Evolutionary conservation across 1,140 invertebrate genomes (phyloP).

Genomic region (Venturia canescens): DNA sequence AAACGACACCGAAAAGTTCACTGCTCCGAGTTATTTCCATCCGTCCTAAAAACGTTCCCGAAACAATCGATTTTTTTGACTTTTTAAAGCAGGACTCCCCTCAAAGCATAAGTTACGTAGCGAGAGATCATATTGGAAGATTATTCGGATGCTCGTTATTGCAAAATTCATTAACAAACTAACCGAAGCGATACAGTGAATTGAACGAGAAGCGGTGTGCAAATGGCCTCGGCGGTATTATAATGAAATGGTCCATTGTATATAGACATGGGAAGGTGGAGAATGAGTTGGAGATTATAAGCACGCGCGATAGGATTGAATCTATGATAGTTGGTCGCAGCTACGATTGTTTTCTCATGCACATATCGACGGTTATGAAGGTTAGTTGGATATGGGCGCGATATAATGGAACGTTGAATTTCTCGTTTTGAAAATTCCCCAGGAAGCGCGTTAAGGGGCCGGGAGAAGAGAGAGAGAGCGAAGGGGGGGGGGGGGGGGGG

Average conservation of each 20-base stretch:
- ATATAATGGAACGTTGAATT: slow-evolving; percentile 20
- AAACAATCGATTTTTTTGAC: too few relatives aligned
- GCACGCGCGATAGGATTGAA: slow-evolving; percentile 23
- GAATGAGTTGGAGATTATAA: background rate
- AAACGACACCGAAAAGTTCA: too few relatives aligned
- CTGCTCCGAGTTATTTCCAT: too few relatives aligned
- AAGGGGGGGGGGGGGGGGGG: slow-evolving; percentile 45
- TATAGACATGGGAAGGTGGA: background rate
- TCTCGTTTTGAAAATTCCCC: slow-evolving; percentile 3
- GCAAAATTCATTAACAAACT: slow-evolving; percentile 35
- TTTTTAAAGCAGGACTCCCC: too few relatives aligned
- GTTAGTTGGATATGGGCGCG: background rate
- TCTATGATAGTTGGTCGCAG: background rate
- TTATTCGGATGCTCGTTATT: slow-evolving; percentile 14
- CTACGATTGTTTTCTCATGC: background rate
- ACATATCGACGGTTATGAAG: slow-evolving; percentile 16
- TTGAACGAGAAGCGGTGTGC: background rate
- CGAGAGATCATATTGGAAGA: background rate
- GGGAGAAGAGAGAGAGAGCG: slow-evolving; percentile 52
- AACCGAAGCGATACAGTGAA: slow-evolving; percentile 36
- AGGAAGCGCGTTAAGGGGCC: slow-evolving; percentile 6
- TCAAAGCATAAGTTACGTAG: background rate
- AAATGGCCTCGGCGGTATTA: slow-evolving; percentile 20
- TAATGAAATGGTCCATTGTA: slow-evolving; percentile 8
- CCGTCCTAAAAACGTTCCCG: too few relatives aligned